A percentile compares a stretch with the other conserved stretches of the same genome.
Evolutionary conservation across 2,888 invertebrate species (phyloP).

Genomic region (Habroteleia sp.): DNA sequence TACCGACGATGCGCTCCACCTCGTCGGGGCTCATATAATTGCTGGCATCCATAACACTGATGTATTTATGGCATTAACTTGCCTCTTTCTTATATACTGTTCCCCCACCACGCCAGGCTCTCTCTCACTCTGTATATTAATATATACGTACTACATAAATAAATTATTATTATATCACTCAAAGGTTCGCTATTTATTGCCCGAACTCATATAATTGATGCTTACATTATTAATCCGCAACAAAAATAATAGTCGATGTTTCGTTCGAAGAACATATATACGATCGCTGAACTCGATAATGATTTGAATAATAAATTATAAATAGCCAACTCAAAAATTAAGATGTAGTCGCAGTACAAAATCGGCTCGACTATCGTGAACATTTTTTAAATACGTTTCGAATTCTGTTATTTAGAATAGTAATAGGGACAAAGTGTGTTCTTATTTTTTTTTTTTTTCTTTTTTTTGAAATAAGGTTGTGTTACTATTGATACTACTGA

Average conservation of each 20-base stretch:
- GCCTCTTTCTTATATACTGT: slow-evolving; percentile 77
- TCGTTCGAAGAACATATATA: slow-evolving; percentile 35
- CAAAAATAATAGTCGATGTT: slow-evolving; percentile 38
- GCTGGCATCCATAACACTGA: slow-evolving; percentile 81
- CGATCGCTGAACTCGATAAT: slow-evolving; percentile 36
- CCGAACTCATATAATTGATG: slow-evolving; percentile 54
- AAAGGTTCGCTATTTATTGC: slow-evolving; percentile 59
- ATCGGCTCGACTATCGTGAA: no score
- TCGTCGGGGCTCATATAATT: slow-evolving; percentile 80
- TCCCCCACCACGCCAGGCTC: slow-evolving; percentile 76
- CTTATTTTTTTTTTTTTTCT: no score
- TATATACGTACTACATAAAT: slow-evolving; percentile 53
- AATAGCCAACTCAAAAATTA: slow-evolving; percentile 21
- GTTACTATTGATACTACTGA: no score
- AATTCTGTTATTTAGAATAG: no score
- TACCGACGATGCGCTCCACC: slow-evolving; percentile 74
- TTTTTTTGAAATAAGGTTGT: no score
- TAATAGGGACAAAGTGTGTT: no score
- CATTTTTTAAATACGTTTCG: no score
- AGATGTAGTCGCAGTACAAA: no score
- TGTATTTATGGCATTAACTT: slow-evolving; percentile 81
- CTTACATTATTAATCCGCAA: slow-evolving; percentile 52
- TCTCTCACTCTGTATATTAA: slow-evolving; percentile 57
- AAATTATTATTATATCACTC: slow-evolving; percentile 63
- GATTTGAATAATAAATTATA: slow-evolving; percentile 45